Base-by-base conservation (phyloP, 2,888 invertebrate genomes). In the Norana najaformis region DNA sequence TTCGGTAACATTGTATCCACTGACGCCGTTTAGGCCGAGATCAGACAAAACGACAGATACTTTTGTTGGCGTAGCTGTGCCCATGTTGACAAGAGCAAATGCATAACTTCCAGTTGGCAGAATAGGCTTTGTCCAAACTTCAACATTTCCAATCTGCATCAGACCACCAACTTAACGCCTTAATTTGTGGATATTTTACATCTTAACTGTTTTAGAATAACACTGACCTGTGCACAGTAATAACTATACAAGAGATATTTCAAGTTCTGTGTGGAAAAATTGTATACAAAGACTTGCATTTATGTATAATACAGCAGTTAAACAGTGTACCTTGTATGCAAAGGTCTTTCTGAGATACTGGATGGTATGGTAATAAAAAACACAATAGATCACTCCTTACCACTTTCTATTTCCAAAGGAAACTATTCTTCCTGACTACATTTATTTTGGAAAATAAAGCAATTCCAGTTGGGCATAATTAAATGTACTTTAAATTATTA, bases 111-210 rank as follows among this genome's bases (percentile, higher is more conserved):
- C 94, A n/a, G 88, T 90, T 23, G 94, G 93, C 18, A 92, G 83
- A 37, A 94, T 92, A 6, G 93, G 93, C 37, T 97, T 96, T 0
- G 97, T 97, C 98, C 98, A 98, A 93, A 98, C 97, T 95, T 98
- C 98, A 93, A 98, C 97, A 92, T 98, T 89, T 18, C 92, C 92
- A 16, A 89, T 89, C 92, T 92, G 91, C 8, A 91, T n/a, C 30
- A 69, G 69, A 69, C 23, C 47, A 47, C 30, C 30, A n/a, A 69
- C n/a, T 8, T 47, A 47, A 47, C 6, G 23, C 47, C 47, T 23
- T 23, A 47, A 47, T 16, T 47, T 18, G 23, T 47, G 23, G 30
- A 69, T n/a, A 69, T 13, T 69, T 69, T 69, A 41, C 18, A n/a
- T n/a, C n/a, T 69, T 69, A 69, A 30, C 30, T 69, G n/a, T n/a